Conservation (phyloP, 2,797 vertebrate genomes). For the Falco biarmicus region DNA sequence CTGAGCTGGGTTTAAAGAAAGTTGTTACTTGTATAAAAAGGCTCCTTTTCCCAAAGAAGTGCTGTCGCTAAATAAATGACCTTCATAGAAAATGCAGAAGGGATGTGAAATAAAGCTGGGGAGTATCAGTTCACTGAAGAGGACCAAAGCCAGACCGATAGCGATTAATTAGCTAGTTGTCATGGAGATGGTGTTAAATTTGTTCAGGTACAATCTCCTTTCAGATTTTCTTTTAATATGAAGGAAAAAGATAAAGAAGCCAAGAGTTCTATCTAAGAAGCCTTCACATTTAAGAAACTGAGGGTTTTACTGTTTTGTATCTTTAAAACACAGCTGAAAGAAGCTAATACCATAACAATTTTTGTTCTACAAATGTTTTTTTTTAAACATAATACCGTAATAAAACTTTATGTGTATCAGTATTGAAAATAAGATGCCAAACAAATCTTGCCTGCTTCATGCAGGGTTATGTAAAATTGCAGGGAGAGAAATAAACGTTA, state of each 20-base stretch:
- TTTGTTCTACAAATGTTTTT: not conserved
- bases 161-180: slow-evolving; percentile 73
- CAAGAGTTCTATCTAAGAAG: not conserved
- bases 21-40: not conserved
- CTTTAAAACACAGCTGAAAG: not conserved
- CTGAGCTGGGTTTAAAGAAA: not conserved
- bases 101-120: slow-evolving; percentile 47
- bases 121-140: slow-evolving; percentile 54
- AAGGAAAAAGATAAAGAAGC: slow-evolving; percentile 33
- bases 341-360: not conserved
- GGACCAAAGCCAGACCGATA: slow-evolving; percentile 56
- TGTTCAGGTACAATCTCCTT: slow-evolving; percentile 64
- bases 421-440: not conserved
- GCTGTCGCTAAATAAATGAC: slow-evolving; percentile 14
- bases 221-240: slow-evolving; percentile 35
- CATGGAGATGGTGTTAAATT: slow-evolving; percentile 70
- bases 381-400: not conserved
- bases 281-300: not conserved
- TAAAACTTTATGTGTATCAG: not conserved
- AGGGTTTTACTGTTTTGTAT: not conserved
- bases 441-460: not conserved
- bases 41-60: not conserved
- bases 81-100: slow-evolving; percentile 45
- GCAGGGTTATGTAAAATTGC: not conserved
- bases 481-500: not conserved